phyloP scores from a whole-genome alignment of 2,888 invertebrate genomes.

The Zonitis immaculata region DNA sequence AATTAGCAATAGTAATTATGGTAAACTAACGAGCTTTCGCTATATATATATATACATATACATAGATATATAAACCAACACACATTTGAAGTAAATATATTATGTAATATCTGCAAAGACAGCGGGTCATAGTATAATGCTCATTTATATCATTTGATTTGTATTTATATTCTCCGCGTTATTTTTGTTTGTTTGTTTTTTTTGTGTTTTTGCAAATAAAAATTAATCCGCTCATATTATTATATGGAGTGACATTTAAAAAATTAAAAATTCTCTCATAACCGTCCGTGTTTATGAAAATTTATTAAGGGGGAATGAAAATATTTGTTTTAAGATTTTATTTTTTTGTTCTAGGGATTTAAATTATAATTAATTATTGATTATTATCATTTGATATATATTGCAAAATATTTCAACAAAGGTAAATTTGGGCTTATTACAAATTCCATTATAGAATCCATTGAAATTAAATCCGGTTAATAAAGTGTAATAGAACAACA shows the following conservation, averaged over 20 bases:
- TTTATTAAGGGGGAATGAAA: conserved; percentile 19
- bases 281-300: conserved; percentile 21
- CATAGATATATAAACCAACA: too few relatives aligned
- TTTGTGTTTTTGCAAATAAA: background rate
- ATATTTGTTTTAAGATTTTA: conserved; percentile 4
- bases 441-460: conserved; percentile 10
- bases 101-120: too few relatives aligned
- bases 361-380: background rate
- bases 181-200: conserved; percentile 13
- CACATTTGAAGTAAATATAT: too few relatives aligned
- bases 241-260: background rate
- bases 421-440: conserved; percentile 13
- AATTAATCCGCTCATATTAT: conserved; percentile 36
- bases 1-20: conserved; percentile 51
- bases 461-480: conserved; percentile 17
- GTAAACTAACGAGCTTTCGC: conserved; percentile 48
- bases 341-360: conserved; percentile 1
- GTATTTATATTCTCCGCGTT: conserved; percentile 31
- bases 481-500: conserved; percentile 13
- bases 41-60: background rate
- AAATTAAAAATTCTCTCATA: background rate
- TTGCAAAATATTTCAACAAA: conserved; percentile 11
- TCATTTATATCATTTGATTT: conserved; percentile 45
- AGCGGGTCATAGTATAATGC: conserved; percentile 32
- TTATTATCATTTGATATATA: conserved; percentile 1